Percentiles rank a stretch among this genome's conserved stretches.
Evolutionary conservation across 2,113 vertebrate species (phyloP).

Genomic region (Circaetus gallicus): DNA sequence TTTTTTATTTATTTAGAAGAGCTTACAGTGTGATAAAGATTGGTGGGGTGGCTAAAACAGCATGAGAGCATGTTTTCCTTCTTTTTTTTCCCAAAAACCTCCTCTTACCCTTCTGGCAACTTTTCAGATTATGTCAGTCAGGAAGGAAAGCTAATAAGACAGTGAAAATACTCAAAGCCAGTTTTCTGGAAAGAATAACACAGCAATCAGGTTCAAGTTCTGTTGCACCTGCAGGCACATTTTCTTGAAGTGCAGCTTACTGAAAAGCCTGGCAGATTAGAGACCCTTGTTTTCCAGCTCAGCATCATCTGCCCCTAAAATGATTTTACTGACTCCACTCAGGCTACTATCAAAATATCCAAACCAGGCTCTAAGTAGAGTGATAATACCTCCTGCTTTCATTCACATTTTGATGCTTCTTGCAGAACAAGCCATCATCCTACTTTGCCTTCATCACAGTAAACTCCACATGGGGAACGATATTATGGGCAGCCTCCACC

Average conservation of each 20-base stretch:
- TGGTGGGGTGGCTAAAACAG: neutral
- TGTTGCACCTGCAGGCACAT: slow-evolving; percentile 36
- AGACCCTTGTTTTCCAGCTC: slow-evolving; percentile 40
- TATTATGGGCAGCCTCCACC: neutral
- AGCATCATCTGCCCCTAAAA: slow-evolving; percentile 57
- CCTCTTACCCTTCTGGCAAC: neutral
- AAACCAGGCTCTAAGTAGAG: slow-evolving; percentile 14
- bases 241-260: slow-evolving; percentile 29
- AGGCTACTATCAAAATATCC: slow-evolving; percentile 32
- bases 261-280: slow-evolving; percentile 23
- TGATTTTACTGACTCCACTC: slow-evolving; percentile 42
- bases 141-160: neutral
- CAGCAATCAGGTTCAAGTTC: slow-evolving; percentile 21
- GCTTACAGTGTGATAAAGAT: neutral
- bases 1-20: neutral
- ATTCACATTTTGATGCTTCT: slow-evolving; percentile 4
- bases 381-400: slow-evolving; percentile 38
- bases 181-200: slow-evolving; percentile 27
- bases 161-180: neutral
- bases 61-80: neutral
- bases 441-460: neutral
- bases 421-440: neutral
- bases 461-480: neutral
- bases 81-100: neutral
- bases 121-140: neutral